Evolutionary conservation across 2,113 vertebrate genomes (phyloP), one percentile per base, ranked within the genome.

Genomic region (Antennarius striatus): DNA sequence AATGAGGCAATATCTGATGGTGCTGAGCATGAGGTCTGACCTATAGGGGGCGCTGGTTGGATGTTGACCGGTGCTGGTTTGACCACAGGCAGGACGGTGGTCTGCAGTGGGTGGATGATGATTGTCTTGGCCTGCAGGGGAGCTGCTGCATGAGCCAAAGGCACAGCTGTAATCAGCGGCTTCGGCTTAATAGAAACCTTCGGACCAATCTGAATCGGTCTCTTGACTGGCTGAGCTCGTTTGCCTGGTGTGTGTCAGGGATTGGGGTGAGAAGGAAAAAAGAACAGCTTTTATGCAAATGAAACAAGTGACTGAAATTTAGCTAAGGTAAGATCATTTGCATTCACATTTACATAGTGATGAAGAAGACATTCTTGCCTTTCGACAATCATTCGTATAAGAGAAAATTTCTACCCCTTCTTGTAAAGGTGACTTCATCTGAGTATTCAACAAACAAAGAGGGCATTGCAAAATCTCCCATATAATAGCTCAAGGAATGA

Each of bases 171-270:
- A 67, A 98, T 91, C 61, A 96, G 86, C 0, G 93, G 95, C 72
- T 94, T 96, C 40, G 95, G 96, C 46, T 97, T 95, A 90, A 97
- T 94, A 52, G 91, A 94, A 79, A 96, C 91, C 81, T 94, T 96
- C 6, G 94, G 92, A 3, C 53, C 89, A 12, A 86, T 64, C 65
- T 92, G 94, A 81, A 91, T 89, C 32, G 92, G 93, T 51, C 88
- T 95, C 81, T 94, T 98, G 48, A 83, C 42, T 48, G 81, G 88
- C 70, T 73, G 86, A 0, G 52, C 66, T 68, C 84, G 88, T 86
- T 90, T 94, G 80, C 72, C 96, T 97, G 82, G 4, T 5, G 48
- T 45, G 30, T 50, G 55, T 43, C 13, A 45, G 15, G 22, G 28
- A 10, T 0, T 3, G 14, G n/a, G 52, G 59, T 36, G 3, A 29